Conservation (phyloP, 2,888 invertebrate genomes). For the Parapristionchus giblindavisi region DNA sequence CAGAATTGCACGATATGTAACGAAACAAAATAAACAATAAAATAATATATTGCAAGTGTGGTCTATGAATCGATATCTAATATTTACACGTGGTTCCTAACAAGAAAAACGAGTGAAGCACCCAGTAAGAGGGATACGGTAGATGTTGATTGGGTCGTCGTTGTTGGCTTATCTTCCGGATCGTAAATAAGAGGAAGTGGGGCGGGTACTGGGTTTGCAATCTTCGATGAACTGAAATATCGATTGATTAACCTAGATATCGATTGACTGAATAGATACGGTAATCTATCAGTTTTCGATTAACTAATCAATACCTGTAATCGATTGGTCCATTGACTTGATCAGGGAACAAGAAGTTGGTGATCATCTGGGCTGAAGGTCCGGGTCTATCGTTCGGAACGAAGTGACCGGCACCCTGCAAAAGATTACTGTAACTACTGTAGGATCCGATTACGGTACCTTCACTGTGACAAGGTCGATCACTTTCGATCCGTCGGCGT, state of each 20-base stretch:
- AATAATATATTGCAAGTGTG: too few relatives aligned
- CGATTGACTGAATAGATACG: not conserved
- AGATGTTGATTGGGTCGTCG: conserved; percentile 12
- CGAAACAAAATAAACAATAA: too few relatives aligned
- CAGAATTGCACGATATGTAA: too few relatives aligned
- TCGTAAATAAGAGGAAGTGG: conserved; percentile 27
- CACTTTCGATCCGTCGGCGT: conserved; percentile 43
- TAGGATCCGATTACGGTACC: conserved; percentile 27
- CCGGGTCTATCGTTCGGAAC: conserved; percentile 38
- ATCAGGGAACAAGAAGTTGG: conserved; percentile 37
- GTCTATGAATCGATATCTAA: too few relatives aligned
- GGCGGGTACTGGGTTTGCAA: conserved; percentile 6
- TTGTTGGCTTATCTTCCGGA: not conserved
- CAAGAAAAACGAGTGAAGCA: too few relatives aligned
- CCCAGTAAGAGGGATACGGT: conserved; percentile 23
- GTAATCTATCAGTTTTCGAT: not conserved
- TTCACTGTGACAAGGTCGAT: conserved; percentile 63
- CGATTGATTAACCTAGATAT: not conserved
- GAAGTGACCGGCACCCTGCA: conserved; percentile 35
- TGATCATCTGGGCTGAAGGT: conserved; percentile 36
- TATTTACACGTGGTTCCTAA: too few relatives aligned
- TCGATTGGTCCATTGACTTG: conserved; percentile 6
- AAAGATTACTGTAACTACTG: not conserved
- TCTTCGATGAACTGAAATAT: not conserved
- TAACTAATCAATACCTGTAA: conserved; percentile 11